Evolutionary conservation across 1,140 invertebrate genomes (phyloP).

Genomic region (Lucilia sericata): DNA sequence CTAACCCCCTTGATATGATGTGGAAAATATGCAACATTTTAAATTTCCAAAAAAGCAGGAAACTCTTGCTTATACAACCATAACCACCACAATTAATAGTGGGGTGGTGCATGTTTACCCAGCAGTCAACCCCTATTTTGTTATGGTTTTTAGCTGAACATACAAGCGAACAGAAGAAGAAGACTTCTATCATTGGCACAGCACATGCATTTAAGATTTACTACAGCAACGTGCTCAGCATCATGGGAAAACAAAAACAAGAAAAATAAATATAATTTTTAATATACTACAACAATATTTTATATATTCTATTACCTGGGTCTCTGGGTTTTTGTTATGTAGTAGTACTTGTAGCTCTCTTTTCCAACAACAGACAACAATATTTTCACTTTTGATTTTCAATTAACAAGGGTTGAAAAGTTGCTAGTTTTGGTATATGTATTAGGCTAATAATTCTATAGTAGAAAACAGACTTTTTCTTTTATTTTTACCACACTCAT

Average conservation of each 20-base stretch:
- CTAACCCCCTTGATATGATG: neutral
- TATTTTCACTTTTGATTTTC: conserved; percentile 33
- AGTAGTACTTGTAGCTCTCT: too few relatives aligned
- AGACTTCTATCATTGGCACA: neutral
- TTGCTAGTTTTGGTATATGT: neutral
- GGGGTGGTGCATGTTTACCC: neutral
- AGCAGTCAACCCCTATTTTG: conserved; percentile 5
- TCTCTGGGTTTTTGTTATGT: neutral
- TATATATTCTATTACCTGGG: conserved; percentile 15
- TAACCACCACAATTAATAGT: conserved; percentile 27
- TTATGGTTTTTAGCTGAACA: neutral
- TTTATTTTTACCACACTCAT: neutral
- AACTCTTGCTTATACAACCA: neutral
- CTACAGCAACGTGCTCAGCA: neutral
- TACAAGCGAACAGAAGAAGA: too few relatives aligned
- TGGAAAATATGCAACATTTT: conserved; percentile 35
- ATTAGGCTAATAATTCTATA: neutral
- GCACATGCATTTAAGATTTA: neutral
- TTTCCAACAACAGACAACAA: neutral
- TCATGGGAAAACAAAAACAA: neutral
- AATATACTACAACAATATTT: neutral
- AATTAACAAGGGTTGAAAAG: conserved; percentile 12
- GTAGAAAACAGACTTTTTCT: neutral
- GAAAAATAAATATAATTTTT: conserved; percentile 1
- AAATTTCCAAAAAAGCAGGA: neutral